phyloP scores from a whole-genome alignment of 2,888 invertebrate species.

The Ommatoiulus sabulosus region DNA sequence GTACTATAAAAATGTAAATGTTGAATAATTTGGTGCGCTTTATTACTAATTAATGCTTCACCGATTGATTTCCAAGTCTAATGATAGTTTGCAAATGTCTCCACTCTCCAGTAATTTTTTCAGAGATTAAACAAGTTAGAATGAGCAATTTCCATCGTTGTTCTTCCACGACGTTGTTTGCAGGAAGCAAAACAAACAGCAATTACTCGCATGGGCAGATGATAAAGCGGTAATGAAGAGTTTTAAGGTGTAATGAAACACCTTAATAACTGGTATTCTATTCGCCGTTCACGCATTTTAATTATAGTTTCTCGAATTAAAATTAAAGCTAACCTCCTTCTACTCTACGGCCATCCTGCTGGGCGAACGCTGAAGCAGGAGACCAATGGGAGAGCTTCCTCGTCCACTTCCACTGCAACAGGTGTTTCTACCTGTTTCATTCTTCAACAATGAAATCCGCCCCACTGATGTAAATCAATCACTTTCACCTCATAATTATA shows the following conservation, averaged over 20 bases:
- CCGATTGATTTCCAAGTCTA: too few species aligned
- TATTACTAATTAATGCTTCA: too few species aligned
- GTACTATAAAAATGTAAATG: too few species aligned
- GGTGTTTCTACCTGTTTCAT: slow-evolving; percentile 16
- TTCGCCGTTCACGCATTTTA: neutral
- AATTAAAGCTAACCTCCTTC: slow-evolving; percentile 14
- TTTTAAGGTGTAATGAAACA: neutral
- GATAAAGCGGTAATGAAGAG: neutral
- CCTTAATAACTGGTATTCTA: slow-evolving; percentile 2
- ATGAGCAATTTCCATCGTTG: too few species aligned
- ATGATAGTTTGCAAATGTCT: too few species aligned
- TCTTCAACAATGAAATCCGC: neutral
- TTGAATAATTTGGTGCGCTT: too few species aligned
- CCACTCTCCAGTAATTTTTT: too few species aligned
- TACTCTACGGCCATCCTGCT: neutral
- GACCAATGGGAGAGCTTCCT: neutral
- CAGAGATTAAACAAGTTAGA: too few species aligned
- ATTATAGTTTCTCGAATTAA: slow-evolving; percentile 43
- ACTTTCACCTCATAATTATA: slow-evolving; percentile 6
- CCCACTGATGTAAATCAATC: slow-evolving; percentile 39
- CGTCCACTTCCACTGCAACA: neutral
- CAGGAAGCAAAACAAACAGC: neutral
- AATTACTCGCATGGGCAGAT: slow-evolving; percentile 10
- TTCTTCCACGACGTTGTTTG: neutral
- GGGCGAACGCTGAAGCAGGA: neutral